Base-by-base conservation (phyloP, 2,797 vertebrate genomes). In the Phataginus tetradactyla region DNA sequence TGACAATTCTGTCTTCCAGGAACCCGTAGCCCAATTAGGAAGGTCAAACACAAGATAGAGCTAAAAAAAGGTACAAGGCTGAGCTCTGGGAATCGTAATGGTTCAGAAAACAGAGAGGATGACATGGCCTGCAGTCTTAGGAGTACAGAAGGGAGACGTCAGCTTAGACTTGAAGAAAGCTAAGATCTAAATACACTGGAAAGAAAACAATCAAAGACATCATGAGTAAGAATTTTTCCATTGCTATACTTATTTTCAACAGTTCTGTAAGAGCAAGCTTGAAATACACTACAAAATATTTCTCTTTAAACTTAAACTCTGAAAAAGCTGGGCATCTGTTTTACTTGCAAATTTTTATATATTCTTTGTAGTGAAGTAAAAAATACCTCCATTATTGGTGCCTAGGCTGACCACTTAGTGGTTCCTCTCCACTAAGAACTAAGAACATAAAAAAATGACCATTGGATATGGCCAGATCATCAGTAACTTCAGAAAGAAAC, bases 401-500 rank as follows among this genome's bases (percentile, higher is more conserved):
- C 39, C 80, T 88, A 74, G 15, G 37, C 51, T 95, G 79, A 17
- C 20, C 2, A 2, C 21, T 45, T 23, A 89, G 72, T 85, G 8
- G 25, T 86, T 93, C 45, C 45, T 45, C 61, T 72, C 78, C 32
- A 90, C 49, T 74, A 95, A 94, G 59, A 4, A 21, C 27, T 1
- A n/a, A 94, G 84, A 51, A 92, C 45, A 88, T 61, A 94, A 93
- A 95, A 95, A 96, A 84, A 90, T 63, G 4, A 74, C 59, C 90
- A 95, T 77, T 95, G 71, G 14, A 86, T 96, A 69, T 89, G 45
- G 74, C 64, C 69, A 88, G 42, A 89, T 94, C 71, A 80, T 57
- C 69, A 95, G 68, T 88, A 95, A 93, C 86, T 96, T 96, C 66
- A 95, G 88, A 95, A 92, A 92, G 78, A 94, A 96, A 92, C 69